phyloP scores from a whole-genome alignment of 53 echinoderm and acorn worm species.

The Henricia sp. region DNA sequence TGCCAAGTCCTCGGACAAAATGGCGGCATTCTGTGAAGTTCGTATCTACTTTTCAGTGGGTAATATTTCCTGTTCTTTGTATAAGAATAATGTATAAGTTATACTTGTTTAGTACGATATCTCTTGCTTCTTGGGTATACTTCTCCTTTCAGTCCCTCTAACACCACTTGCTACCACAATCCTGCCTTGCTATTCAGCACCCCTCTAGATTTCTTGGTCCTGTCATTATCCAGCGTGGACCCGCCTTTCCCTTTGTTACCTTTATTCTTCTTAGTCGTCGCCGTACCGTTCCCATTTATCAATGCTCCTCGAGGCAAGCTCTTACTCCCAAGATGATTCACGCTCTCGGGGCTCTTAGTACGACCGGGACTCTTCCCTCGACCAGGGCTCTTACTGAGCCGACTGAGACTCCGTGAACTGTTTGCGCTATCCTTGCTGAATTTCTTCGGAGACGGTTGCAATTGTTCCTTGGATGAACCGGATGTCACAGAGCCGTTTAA shows the following conservation, averaged over 20 bases:
- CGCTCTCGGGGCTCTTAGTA: slow-evolving; percentile 32
- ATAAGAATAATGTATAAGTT: too few species aligned
- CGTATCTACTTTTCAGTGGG: too few species aligned
- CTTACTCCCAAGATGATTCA: slow-evolving; percentile 17
- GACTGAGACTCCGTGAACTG: slow-evolving; percentile 24
- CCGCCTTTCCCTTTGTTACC: slow-evolving; percentile 57
- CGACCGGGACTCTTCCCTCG: slow-evolving; percentile 48
- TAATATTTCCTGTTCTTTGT: too few species aligned
- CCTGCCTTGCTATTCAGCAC: slow-evolving; percentile 72
- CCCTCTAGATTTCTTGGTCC: slow-evolving; percentile 66
- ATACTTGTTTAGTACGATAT: too few species aligned
- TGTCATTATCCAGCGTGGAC: slow-evolving; percentile 41
- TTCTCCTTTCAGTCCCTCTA: too few species aligned
- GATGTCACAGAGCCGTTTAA: slow-evolving; percentile 43
- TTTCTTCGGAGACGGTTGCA: slow-evolving; percentile 65
- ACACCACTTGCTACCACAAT: slow-evolving; percentile 29
- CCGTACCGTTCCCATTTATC: slow-evolving; percentile 53
- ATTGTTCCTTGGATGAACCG: slow-evolving; percentile 73
- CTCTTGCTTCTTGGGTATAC: too few species aligned
- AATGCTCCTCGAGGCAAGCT: slow-evolving; percentile 31
- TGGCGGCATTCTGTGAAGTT: too few species aligned
- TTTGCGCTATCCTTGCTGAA: slow-evolving; percentile 39
- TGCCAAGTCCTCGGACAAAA: too few species aligned
- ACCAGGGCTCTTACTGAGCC: slow-evolving; percentile 47
- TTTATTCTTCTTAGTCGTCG: slow-evolving; percentile 74